phyloP scores from a whole-genome alignment of 2,888 invertebrate genomes.

The Cheilosia soror region DNA sequence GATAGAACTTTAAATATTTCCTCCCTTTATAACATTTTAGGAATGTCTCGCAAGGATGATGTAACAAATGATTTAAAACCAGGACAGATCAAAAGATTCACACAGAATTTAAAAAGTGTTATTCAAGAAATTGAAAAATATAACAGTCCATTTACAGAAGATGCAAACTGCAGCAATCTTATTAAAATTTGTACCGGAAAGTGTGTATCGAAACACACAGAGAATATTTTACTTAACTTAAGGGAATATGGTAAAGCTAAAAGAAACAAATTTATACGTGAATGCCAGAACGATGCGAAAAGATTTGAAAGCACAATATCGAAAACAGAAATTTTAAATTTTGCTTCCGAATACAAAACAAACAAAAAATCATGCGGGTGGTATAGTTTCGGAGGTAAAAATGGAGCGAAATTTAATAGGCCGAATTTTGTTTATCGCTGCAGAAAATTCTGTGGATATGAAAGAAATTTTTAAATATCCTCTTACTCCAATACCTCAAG shows the following conservation, averaged over 20 bases:
- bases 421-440: too few relatives aligned
- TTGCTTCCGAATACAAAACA: too few relatives aligned
- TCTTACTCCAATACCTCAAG: too few relatives aligned
- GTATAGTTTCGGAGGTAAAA: too few relatives aligned
- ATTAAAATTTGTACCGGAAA: conserved; percentile 15
- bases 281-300: conserved; percentile 16
- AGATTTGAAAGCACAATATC: conserved; percentile 29
- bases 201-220: conserved; percentile 13
- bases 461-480: too few relatives aligned
- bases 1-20: conserved; percentile 25
- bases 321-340: too few relatives aligned
- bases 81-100: conserved; percentile 26
- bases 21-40: neutral
- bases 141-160: conserved; percentile 20
- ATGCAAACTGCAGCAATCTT: neutral
- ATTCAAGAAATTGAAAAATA: conserved; percentile 16
- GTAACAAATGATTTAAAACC: conserved; percentile 20
- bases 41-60: conserved; percentile 6
- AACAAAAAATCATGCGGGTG: too few relatives aligned
- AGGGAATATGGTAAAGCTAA: too few relatives aligned
- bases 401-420: too few relatives aligned
- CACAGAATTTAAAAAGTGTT: conserved; percentile 23
- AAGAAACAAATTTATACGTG: conserved; percentile 10
- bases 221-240: neutral
- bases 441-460: too few relatives aligned